These are phyloP conservation scores for Loris lydekkerianus DNA, from an alignment of 2,797 vertebrate species.

Conservation along the genomic window DNA sequence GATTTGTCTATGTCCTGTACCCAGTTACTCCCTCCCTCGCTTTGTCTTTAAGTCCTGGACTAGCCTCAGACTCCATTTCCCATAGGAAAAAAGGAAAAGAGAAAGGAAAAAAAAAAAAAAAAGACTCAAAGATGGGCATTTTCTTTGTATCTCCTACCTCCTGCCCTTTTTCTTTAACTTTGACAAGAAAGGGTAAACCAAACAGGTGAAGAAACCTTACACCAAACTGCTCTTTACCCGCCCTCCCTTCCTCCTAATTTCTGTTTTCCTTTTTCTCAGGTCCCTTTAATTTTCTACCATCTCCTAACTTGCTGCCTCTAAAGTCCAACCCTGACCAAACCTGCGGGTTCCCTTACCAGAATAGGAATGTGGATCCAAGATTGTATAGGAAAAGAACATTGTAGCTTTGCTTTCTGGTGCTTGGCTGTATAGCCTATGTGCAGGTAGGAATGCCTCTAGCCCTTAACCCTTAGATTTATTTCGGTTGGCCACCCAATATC, in stretches of 20 bases:
- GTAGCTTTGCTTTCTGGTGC: neutral
- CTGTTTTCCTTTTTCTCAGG: neutral
- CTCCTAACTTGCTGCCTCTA: neutral
- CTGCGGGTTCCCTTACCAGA: neutral
- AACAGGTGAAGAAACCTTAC: neutral
- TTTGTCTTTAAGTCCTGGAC: neutral
- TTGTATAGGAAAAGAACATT: neutral
- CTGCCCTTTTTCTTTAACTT: neutral
- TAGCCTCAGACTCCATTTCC: neutral
- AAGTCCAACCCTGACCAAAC: fast-evolving
- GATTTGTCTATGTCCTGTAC: neutral
- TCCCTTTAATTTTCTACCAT: neutral
- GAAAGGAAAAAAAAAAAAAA: neutral
- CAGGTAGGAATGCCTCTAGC: neutral
- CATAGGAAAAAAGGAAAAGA: neutral
- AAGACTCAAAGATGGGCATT: neutral
- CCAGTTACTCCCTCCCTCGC: neutral
- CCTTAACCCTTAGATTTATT: neutral
- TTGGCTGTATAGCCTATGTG: neutral
- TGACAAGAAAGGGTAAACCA: neutral
- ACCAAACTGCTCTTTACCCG: neutral
- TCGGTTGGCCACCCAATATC: neutral
- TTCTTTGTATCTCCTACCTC: neutral
- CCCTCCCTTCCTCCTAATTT: neutral
- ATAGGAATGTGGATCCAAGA: neutral